Evolutionary conservation across 2,113 vertebrate genomes (phyloP).

Genomic region (Misgurnus anguillicaudatus): DNA sequence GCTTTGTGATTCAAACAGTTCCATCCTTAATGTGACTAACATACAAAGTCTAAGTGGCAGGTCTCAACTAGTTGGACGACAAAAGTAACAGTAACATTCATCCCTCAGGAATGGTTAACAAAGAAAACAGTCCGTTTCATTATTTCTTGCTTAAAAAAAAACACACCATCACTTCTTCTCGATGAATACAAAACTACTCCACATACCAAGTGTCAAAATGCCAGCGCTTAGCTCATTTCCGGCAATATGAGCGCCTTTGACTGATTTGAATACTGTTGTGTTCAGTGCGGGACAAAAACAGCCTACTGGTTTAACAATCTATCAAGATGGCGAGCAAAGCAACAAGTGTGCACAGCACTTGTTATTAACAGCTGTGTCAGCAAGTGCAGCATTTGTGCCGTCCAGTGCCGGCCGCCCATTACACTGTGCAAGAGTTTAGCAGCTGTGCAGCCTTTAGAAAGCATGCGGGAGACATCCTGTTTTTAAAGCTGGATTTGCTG

Average conservation of each 20-base stretch:
- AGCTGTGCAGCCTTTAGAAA: constrained; percentile 50
- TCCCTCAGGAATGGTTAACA: constrained; percentile 4
- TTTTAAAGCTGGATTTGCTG: constrained; percentile 39
- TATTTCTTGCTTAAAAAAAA: no score
- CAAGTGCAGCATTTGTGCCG: constrained; percentile 48
- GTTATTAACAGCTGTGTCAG: constrained; percentile 57
- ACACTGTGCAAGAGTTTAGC: constrained; percentile 47
- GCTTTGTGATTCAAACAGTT: constrained; percentile 3
- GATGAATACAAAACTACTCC: background rate
- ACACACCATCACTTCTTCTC: no score
- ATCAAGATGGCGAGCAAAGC: constrained; percentile 37
- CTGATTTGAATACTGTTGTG: constrained; percentile 26
- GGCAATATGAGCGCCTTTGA: background rate
- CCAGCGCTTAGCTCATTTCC: constrained; percentile 14
- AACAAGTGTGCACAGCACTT: constrained; percentile 44
- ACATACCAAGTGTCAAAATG: background rate
- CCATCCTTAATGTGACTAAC: background rate
- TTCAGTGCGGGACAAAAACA: background rate
- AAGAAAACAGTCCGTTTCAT: background rate
- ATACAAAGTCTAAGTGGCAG: constrained; percentile 12
- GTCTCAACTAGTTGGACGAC: constrained; percentile 15
- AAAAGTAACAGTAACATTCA: background rate
- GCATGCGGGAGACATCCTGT: constrained; percentile 40
- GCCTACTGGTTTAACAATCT: constrained; percentile 14
- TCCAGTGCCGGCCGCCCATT: constrained; percentile 30